Evolutionary conservation across 2,113 vertebrate genomes (phyloP).

Genomic region (Haemorhous mexicanus): DNA sequence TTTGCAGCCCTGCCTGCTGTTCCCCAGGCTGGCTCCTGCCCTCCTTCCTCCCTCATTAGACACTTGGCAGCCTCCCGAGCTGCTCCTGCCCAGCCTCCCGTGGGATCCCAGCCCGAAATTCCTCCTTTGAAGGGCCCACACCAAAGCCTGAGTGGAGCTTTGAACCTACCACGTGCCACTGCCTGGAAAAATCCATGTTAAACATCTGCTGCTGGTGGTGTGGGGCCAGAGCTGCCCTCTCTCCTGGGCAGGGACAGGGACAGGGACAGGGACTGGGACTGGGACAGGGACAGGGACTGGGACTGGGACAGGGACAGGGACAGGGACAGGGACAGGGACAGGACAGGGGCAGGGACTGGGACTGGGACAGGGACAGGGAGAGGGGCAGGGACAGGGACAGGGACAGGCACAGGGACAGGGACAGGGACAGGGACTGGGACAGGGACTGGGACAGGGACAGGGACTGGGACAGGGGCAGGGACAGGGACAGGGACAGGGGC

Average conservation of each 20-base stretch:
- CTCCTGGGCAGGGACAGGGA: background rate
- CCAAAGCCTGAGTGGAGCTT: background rate
- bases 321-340: no score
- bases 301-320: no score
- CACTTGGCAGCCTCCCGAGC: background rate
- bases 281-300: no score
- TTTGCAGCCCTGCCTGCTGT: background rate
- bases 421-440: no score
- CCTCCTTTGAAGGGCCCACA: constrained; percentile 37
- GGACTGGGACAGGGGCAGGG: no score
- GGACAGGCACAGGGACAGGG: no score
- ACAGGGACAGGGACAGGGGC: no score
- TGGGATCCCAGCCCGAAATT: background rate
- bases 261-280: no score
- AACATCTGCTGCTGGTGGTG: background rate
- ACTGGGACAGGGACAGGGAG: no score
- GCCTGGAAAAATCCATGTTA: background rate
- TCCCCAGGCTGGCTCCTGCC: background rate
- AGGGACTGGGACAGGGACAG: no score
- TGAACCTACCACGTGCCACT: background rate
- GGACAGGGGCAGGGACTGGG: no score
- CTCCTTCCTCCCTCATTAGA: background rate
- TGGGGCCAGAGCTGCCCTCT: background rate
- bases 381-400: no score
- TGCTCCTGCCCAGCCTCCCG: background rate